A percentile compares a stretch with the other conserved stretches of the same genome.
Conservation (phyloP, 2,113 vertebrate genomes). For the Aphyosemion australe region DNA sequence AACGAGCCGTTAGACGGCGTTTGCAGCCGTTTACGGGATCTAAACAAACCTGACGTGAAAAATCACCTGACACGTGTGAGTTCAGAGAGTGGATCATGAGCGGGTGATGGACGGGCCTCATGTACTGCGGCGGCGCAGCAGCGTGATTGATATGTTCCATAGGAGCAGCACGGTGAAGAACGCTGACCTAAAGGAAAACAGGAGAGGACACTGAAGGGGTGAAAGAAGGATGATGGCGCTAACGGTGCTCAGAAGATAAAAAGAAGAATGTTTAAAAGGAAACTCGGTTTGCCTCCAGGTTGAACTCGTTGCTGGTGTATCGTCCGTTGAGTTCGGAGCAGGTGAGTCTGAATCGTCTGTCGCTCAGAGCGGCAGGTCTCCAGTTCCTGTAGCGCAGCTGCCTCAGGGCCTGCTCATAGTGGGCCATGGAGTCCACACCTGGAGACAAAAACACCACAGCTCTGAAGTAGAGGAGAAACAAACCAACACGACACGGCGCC, state of each 20-base stretch:
- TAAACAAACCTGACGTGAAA: too few species aligned
- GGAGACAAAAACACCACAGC: conserved; percentile 1
- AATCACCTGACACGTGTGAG: conserved; percentile 82
- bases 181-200: conserved; percentile 80
- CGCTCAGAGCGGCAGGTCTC: conserved; percentile 74
- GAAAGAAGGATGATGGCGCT: background rate
- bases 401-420: conserved; percentile 88
- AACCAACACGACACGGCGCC: too few species aligned
- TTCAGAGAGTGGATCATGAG: conserved; percentile 76
- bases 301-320: conserved; percentile 95
- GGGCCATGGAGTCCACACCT: conserved; percentile 94
- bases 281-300: conserved; percentile 81
- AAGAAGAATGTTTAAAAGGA: background rate
- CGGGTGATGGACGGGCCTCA: conserved; percentile 86
- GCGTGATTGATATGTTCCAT: conserved; percentile 88
- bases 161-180: conserved; percentile 85
- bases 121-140: conserved; percentile 84
- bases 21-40: too few species aligned
- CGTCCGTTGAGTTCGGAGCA: conserved; percentile 96
- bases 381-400: conserved; percentile 90
- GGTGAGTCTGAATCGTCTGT: conserved; percentile 88
- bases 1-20: background rate
- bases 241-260: background rate
- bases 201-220: background rate
- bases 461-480: too few species aligned